Base-by-base conservation (phyloP, 2,113 vertebrate species). In the Podiceps cristatus region DNA sequence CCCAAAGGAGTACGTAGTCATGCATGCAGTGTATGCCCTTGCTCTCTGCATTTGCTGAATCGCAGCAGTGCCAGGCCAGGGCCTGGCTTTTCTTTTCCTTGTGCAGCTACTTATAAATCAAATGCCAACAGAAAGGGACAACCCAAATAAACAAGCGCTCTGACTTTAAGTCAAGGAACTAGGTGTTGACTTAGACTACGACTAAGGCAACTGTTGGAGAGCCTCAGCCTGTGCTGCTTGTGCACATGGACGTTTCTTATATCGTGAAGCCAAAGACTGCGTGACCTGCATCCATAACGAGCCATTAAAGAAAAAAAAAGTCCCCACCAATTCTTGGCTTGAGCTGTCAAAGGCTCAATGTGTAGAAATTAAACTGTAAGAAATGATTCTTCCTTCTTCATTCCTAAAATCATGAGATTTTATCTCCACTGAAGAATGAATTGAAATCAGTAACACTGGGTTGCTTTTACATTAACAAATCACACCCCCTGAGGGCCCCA, bases 161-260 rank as follows among this genome's bases (percentile, higher is more conserved):
- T 0, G 0, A 53, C 44, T 0, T 23, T 5, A 78, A 20, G 4
- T 10, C 40, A 13, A 20, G 87, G 68, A 27, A 62, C 6, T 13
- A 18, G 24, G 19, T 24, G n/a, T 5, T 28, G 67, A n/a, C 42
- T 86, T 37, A 74, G 40, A 42, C 17, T 13, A 62, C 33, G 49
- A 44, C 29, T n/a, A 4, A 33, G 27, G n/a, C 47, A 50, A 23
- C 53, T 59, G 18, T 35, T 16, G 29, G 50, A 47, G 25, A 66
- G 7, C 20, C 58, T 37, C 60, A 49, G 25, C 7, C 52, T 6
- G 31, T 25, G 67, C 60, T 53, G 50, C 69, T 85, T 7, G 29
- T 22, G 52, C 31, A 11, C 13, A 1, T 11, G 13, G 24, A 37
- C 15, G 10, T 18, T 84, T 42, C 42, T 76, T 3, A 14, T n/a